Conservation (phyloP, 2,113 vertebrate species). For the Lepus americanus region DNA sequence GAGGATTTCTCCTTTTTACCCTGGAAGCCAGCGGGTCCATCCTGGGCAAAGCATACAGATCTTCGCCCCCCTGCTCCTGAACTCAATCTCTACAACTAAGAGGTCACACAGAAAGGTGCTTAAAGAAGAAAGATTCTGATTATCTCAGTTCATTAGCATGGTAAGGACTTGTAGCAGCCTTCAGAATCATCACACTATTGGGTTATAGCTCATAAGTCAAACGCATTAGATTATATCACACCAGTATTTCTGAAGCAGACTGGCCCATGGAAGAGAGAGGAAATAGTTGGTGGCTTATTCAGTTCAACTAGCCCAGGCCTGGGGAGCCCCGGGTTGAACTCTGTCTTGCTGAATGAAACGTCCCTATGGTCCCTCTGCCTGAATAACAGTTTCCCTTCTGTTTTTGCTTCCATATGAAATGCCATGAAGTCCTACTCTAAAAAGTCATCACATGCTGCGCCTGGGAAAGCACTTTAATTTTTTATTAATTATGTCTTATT, state of each 20-base stretch:
- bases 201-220: conserved; percentile 36
- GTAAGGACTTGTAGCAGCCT: conserved; percentile 18
- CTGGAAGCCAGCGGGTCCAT: not conserved
- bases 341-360: conserved; percentile 85
- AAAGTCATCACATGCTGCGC: not conserved
- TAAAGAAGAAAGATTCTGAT: not conserved
- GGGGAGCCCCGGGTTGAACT: conserved; percentile 61
- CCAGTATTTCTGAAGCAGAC: not conserved
- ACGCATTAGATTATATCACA: not conserved
- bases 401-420: conserved; percentile 84
- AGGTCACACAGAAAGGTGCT: not conserved
- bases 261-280: conserved; percentile 15
- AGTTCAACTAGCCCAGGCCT: not conserved
- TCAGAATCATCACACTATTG: not conserved
- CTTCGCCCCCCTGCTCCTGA: not conserved
- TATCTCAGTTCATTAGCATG: not conserved
- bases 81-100: not conserved
- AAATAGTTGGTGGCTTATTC: conserved; percentile 36
- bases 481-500: conserved; percentile 32
- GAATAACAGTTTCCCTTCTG: conserved; percentile 85
- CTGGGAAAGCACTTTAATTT: conserved; percentile 13
- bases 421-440: conserved; percentile 45
- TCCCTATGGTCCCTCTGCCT: conserved; percentile 83
- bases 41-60: not conserved
- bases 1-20: not conserved